phyloP scores from a whole-genome alignment of 2,113 vertebrate genomes.

The Platysternon megacephalum region DNA sequence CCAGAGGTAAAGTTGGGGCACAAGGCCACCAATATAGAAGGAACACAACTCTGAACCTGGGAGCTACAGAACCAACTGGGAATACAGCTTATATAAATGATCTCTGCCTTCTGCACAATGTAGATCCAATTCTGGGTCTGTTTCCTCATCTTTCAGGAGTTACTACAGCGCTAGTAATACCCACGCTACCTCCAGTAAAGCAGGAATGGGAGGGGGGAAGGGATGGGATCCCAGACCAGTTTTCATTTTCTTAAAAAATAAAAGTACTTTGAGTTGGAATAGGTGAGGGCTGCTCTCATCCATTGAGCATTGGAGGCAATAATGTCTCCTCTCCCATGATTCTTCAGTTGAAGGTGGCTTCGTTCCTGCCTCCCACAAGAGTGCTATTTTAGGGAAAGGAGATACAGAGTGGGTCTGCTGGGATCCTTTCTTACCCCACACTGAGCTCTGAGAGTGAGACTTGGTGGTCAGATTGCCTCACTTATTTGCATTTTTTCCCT shows the following conservation, averaged over 20 bases:
- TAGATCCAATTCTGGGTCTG: background rate
- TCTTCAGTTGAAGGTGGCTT: background rate
- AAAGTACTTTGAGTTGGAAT: background rate
- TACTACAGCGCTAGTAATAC: background rate
- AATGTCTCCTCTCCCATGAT: background rate
- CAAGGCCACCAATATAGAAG: background rate
- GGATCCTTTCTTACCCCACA: background rate
- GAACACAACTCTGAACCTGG: background rate
- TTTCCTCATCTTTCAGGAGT: background rate
- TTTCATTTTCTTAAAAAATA: background rate
- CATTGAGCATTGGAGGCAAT: background rate
- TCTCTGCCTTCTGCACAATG: background rate
- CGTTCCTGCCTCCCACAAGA: background rate
- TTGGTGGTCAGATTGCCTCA: background rate
- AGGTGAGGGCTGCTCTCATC: accelerated
- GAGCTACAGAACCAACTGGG: background rate
- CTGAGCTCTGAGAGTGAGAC: background rate
- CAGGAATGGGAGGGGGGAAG: background rate
- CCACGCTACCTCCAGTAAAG: background rate
- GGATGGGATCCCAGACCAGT: accelerated
- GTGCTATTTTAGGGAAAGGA: background rate
- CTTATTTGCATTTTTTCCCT: background rate
- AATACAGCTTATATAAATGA: background rate
- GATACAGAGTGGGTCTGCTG: background rate
- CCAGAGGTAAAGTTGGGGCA: background rate